A percentile compares a stretch with the other conserved stretches of the same genome.
These are phyloP conservation scores for Fragum sueziense DNA, from an alignment of 2,888 invertebrate genomes.

Conservation along the genomic window DNA sequence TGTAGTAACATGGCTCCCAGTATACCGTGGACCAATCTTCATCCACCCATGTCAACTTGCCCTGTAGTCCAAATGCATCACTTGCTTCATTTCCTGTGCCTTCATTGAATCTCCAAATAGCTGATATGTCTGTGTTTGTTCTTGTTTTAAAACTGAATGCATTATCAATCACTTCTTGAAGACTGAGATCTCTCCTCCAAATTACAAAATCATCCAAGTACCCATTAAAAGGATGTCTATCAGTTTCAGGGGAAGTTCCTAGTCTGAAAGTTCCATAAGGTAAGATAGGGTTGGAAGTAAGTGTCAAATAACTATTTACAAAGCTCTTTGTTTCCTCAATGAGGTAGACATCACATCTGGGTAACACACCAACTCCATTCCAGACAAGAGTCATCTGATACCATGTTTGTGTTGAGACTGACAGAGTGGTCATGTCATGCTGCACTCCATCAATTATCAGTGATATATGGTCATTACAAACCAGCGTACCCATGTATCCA, in stretches of 20 bases:
- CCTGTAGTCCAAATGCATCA: conserved; percentile 46
- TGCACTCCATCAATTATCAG: neutral
- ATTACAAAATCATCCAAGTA: conserved; percentile 67
- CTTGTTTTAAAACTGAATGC: conserved; percentile 52
- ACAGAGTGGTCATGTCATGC: conserved; percentile 32
- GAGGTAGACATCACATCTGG: conserved; percentile 52
- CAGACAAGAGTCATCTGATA: conserved; percentile 69
- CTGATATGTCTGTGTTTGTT: conserved; percentile 37
- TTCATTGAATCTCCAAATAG: conserved; percentile 67
- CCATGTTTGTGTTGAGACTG: conserved; percentile 61
- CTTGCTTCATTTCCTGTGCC: conserved; percentile 43
- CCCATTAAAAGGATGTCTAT: conserved; percentile 61
- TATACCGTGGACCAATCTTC: conserved; percentile 59
- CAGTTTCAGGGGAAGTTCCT: conserved; percentile 57
- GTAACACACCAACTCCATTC: conserved; percentile 32
- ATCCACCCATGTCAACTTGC: conserved; percentile 34
- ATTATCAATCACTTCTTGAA: conserved; percentile 50
- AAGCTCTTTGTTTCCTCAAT: conserved; percentile 41
- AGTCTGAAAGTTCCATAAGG: conserved; percentile 67
- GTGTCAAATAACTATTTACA: conserved; percentile 31
- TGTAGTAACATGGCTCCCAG: conserved; percentile 51
- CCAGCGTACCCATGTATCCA: conserved; percentile 38
- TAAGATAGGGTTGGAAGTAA: conserved; percentile 25
- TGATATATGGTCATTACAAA: conserved; percentile 43
- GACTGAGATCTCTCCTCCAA: conserved; percentile 61